Percentiles rank a stretch among this genome's conserved stretches.
Evolutionary conservation across 2,888 invertebrate species (phyloP).

Genomic region (Mycalesis mineus): DNA sequence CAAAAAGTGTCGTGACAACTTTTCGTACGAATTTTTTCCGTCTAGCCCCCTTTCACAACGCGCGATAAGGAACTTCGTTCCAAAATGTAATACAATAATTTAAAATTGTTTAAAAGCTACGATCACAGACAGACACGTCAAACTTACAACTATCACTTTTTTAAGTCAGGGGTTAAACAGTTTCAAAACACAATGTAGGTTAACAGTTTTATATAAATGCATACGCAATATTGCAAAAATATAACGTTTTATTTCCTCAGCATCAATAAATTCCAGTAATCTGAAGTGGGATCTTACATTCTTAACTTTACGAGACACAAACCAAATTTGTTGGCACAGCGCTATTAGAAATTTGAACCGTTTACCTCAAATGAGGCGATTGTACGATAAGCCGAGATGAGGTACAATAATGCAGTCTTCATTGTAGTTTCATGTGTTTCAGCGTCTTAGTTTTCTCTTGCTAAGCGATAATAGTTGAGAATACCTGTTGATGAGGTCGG

Average conservation of each 20-base stretch:
- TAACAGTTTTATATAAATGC: neutral
- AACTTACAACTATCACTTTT: too few species aligned
- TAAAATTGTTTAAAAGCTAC: too few species aligned
- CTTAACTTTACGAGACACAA: neutral
- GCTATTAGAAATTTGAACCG: conserved; percentile 1
- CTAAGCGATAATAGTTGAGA: neutral
- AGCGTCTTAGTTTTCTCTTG: neutral
- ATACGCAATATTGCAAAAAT: neutral
- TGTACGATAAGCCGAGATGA: conserved; percentile 20
- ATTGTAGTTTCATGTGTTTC: neutral
- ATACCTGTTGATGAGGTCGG: neutral
- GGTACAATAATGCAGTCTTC: conserved; percentile 16
- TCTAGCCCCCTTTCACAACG: too few species aligned
- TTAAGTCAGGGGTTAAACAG: too few species aligned
- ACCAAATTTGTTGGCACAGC: neutral
- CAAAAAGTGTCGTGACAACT: too few species aligned
- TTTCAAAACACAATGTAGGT: too few species aligned
- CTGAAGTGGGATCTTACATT: neutral
- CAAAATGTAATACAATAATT: too few species aligned
- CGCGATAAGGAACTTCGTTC: too few species aligned
- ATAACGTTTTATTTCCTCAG: neutral
- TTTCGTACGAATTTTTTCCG: too few species aligned
- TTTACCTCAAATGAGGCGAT: conserved; percentile 7
- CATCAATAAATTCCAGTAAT: neutral
- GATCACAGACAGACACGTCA: too few species aligned